Conservation (phyloP, 37 sponge, comb jelly and placozoan species). For the Hormiphora californensis region DNA sequence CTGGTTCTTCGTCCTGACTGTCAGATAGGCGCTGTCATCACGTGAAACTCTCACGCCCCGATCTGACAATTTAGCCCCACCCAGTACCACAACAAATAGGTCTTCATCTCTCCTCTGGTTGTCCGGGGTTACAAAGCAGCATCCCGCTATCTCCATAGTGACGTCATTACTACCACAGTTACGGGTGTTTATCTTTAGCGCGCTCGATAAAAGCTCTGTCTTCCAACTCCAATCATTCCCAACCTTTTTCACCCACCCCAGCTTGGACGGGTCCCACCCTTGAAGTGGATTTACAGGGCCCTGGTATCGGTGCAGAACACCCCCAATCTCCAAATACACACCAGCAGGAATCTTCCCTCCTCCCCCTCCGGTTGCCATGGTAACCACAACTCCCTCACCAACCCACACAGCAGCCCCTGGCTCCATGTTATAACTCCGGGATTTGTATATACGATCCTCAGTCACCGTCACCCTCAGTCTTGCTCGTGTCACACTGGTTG, state of each 20-base stretch:
- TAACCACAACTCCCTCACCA: not conserved
- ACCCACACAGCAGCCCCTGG: not conserved
- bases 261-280: not conserved
- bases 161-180: not conserved
- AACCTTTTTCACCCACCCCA: slow-evolving; percentile 15
- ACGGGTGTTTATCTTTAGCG: not conserved
- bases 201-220: not conserved
- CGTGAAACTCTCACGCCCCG: not conserved
- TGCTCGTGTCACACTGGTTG: not conserved
- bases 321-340: not conserved
- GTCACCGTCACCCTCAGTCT: not conserved
- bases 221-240: not conserved
- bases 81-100: not conserved
- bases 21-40: not conserved
- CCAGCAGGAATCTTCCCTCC: not conserved
- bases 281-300: not conserved
- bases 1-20: too few relatives aligned
- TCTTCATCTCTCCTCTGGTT: not conserved
- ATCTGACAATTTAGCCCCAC: not conserved
- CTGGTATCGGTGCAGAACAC: not conserved
- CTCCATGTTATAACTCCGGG: not conserved
- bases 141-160: not conserved
- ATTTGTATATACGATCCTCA: not conserved
- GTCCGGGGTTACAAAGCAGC: not conserved
- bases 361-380: not conserved